Evolutionary conservation across 2,113 vertebrate species (phyloP).

Genomic region (Pelobates fuscus): DNA sequence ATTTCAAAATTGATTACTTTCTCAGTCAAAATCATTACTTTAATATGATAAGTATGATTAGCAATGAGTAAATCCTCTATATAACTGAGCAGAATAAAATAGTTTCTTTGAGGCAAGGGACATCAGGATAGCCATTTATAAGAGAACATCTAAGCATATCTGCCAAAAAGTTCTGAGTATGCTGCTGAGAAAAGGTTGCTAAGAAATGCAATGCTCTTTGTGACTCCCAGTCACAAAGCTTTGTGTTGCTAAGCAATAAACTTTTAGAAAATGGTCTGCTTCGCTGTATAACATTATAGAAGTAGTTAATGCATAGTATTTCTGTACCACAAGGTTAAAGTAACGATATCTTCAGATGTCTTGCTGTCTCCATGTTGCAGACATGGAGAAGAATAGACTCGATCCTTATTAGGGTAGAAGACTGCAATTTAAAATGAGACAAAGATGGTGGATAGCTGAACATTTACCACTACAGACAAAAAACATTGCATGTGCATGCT

Average conservation of each 20-base stretch:
- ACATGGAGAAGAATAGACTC: too few species aligned
- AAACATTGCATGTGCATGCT: too few species aligned
- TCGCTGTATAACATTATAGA: background rate
- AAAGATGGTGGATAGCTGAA: too few species aligned
- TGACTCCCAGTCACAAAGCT: constrained; percentile 15
- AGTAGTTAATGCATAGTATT: constrained; percentile 15
- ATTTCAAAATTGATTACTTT: too few species aligned
- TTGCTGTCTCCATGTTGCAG: constrained; percentile 14
- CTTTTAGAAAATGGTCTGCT: constrained; percentile 10
- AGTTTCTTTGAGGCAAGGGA: background rate
- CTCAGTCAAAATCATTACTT: too few species aligned
- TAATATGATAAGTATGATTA: too few species aligned
- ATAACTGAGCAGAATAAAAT: too few species aligned
- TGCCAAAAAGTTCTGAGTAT: background rate
- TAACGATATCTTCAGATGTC: constrained; percentile 1
- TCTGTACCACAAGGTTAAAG: constrained; percentile 11
- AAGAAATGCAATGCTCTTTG: constrained; percentile 36
- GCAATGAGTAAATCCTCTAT: too few species aligned
- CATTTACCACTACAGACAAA: too few species aligned
- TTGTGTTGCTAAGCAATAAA: constrained; percentile 32
- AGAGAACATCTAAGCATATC: background rate
- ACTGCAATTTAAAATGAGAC: too few species aligned
- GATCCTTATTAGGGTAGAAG: too few species aligned
- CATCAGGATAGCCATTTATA: background rate
- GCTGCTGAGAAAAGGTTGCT: constrained; percentile 20